A percentile compares a stretch with the other conserved stretches of the same genome.
Evolutionary conservation across 2,888 invertebrate species (phyloP).

Genomic region (Drepana falcataria): DNA sequence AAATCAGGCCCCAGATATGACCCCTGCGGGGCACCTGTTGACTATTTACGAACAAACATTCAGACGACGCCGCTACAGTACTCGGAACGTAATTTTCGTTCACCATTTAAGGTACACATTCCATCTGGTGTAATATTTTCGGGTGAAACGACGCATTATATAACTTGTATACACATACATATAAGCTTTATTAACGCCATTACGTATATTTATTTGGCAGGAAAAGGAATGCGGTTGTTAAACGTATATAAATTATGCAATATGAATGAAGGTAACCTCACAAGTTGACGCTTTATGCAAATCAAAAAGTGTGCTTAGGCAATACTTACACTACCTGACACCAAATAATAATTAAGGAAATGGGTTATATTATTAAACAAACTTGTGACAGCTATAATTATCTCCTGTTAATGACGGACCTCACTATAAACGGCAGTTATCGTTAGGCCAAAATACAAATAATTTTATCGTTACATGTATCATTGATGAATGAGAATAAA

Average conservation of each 20-base stretch:
- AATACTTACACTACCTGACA: slow-evolving; percentile 33
- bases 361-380: too few species aligned
- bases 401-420: neutral
- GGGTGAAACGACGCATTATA: slow-evolving; percentile 9
- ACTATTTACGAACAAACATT: slow-evolving; percentile 4
- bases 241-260: slow-evolving; percentile 20
- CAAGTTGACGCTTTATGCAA: slow-evolving; percentile 37
- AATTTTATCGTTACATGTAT: too few species aligned
- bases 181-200: slow-evolving; percentile 13
- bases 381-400: slow-evolving; percentile 4
- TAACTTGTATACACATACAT: slow-evolving; percentile 7
- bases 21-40: slow-evolving; percentile 51
- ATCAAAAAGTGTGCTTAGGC: slow-evolving; percentile 38
- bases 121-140: neutral
- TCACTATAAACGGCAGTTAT: too few species aligned
- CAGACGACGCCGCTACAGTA: neutral
- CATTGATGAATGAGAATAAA: too few species aligned
- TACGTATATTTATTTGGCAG: slow-evolving; percentile 13
- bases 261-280: slow-evolving; percentile 25
- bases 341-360: slow-evolving; percentile 2
- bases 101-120: neutral
- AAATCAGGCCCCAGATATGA: slow-evolving; percentile 43
- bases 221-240: slow-evolving; percentile 17
- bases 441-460: too few species aligned
- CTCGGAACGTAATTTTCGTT: neutral